Base-by-base conservation (phyloP, 2,797 vertebrate species). In the Pangasius djambal region DNA sequence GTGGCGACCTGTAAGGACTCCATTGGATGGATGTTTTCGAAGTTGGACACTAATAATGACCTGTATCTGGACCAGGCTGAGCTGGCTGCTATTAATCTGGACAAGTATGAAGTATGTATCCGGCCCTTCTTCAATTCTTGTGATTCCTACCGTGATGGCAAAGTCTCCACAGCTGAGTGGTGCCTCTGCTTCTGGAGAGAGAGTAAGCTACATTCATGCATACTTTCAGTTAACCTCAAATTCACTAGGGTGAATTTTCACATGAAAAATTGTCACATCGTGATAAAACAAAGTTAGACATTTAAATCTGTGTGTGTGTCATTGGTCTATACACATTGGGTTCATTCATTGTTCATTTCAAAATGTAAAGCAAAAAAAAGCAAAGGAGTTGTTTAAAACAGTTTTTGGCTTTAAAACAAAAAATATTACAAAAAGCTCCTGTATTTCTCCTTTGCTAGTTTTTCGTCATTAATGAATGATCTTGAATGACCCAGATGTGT, bases 171-270 rank as follows among this genome's bases (percentile, higher is more conserved):
- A 0, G 97, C 98, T 0, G 98, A 99, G 94, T 99, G 98, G 98
- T 99, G 98, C 93, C 97, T 99, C 94, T 99, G 98, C 95, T 99
- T 99, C 96, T 99, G 98, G 98, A 98, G 98, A 94, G 98, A 99
- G 95, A 99, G 98, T 99, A 95, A 96, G 98, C 97, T 61, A 7
- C 12, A 74, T 67, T 63, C n/a, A 69, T 83, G 28, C 12, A 61
- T 34, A 57, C 18, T 61, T 86, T 83, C 25, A 79, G 6, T 40
- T 75, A 37, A 81, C 8, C 28, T 31, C 28, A 78, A 31, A 57
- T 79, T 20, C 77, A 31, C 16, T 0, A 79, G n/a, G 3, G 50
- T 25, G 52, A 78, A 7, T 44, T 44, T 44, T 44, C 44, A 44
- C 44, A 44, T 44, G 6, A 44, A 40, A 78, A 78, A 52, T 7